Percentiles rank a stretch among this genome's conserved stretches.
Conservation (phyloP, 2,797 vertebrate species). For the Thripadectes ignobilis region DNA sequence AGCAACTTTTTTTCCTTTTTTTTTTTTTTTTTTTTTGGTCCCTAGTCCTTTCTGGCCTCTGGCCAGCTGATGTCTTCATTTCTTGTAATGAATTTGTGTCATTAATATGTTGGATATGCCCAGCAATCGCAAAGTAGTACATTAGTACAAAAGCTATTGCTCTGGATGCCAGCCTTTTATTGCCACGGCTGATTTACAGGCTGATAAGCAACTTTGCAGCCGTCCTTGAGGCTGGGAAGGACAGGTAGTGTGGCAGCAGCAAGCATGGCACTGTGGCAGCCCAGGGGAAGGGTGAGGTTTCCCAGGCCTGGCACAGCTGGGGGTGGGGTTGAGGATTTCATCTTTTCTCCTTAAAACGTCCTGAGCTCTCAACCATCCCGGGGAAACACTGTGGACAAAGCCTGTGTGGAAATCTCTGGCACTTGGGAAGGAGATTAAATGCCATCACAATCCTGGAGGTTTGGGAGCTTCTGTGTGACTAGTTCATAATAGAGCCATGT, state of each 20-base stretch:
- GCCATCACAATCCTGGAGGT: neutral
- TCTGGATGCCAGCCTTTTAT: slow-evolving; percentile 67
- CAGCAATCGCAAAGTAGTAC: slow-evolving; percentile 67
- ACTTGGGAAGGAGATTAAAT: slow-evolving; percentile 15
- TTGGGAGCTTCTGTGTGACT: slow-evolving; percentile 1
- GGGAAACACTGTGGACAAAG: neutral
- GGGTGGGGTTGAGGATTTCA: neutral
- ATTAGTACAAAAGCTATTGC: slow-evolving; percentile 67
- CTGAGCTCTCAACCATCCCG: neutral
- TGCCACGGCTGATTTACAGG: slow-evolving; percentile 71
- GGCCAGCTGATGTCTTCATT: slow-evolving; percentile 58
- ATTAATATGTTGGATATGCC: slow-evolving; percentile 72
- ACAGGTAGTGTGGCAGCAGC: neutral
- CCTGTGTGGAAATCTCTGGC: neutral
- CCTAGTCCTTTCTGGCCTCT: neutral
- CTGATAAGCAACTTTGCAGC: slow-evolving; percentile 55
- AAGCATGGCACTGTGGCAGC: neutral
- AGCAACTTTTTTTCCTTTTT: neutral
- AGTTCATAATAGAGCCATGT: neutral
- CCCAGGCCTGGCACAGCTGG: neutral
- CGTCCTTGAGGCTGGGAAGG: slow-evolving; percentile 69
- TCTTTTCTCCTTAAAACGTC: neutral
- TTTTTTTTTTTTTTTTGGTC: neutral
- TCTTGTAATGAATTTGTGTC: slow-evolving; percentile 73
- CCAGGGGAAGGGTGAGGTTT: neutral